Percentiles rank a stretch among this genome's conserved stretches.
phyloP scores from a whole-genome alignment of 2,797 vertebrate species.

The Vespertilio murinus region DNA sequence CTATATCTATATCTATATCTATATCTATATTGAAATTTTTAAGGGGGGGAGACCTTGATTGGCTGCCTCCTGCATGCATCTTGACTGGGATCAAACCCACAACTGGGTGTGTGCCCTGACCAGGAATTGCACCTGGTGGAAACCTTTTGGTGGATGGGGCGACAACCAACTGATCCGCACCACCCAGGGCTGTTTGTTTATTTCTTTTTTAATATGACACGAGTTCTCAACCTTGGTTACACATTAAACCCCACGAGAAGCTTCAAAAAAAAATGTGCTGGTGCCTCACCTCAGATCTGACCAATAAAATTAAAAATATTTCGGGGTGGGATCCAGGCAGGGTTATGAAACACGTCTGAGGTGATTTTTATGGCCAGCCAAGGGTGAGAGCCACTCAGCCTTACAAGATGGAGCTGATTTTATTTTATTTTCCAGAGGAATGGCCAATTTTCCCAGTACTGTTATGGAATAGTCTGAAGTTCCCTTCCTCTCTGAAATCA shows the following conservation, averaged over 20 bases:
- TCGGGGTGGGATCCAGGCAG: not conserved
- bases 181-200: not conserved
- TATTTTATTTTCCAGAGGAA: not conserved
- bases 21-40: no score
- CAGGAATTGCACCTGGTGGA: not conserved
- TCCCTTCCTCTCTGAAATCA: no score
- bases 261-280: not conserved
- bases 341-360: not conserved
- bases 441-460: not conserved
- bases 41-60: not conserved
- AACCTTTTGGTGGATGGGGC: not conserved
- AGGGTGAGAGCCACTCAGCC: not conserved
- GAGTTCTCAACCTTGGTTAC: not conserved
- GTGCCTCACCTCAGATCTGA: not conserved
- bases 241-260: not conserved
- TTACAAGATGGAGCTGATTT: slow-evolving; percentile 30
- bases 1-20: no score
- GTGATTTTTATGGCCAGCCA: not conserved
- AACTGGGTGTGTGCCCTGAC: not conserved
- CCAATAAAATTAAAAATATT: slow-evolving; percentile 11
- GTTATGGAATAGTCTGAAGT: not conserved
- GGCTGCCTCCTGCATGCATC: not conserved
- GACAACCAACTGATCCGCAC: not conserved
- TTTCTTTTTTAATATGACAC: not conserved
- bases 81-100: not conserved